Evolutionary conservation across 1,140 invertebrate genomes (phyloP), one percentile per base, ranked within the genome.

Genomic region (Diachasma alloeum): DNA sequence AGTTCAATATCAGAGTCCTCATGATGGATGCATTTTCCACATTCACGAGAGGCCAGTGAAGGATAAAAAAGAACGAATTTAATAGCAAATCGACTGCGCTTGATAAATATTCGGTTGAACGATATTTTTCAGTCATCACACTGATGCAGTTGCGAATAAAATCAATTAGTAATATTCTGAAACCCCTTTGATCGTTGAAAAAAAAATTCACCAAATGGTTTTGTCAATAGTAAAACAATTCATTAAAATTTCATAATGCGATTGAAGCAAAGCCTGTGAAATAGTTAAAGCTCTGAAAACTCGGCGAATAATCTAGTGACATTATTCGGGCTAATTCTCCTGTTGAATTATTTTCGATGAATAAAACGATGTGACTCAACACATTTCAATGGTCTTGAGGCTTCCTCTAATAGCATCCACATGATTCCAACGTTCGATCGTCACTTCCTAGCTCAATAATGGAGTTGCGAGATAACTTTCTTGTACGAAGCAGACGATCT

Each of bases 201-300:
- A 11, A 63, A 31, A 11, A 6, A 15, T 63, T n/a, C 24, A 63
- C 59, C 59, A 63, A 15, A 26, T 63, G 59, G 24, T 63, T 26
- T 63, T 63, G 59, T 63, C 59, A 63, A 63, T 63, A 26, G 22
- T 63, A 63, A 63, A 19, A 63, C 8, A 63, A 63, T 63, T 63
- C 11, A 26, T 31, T 63, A 63, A 63, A 63, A 63, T 63, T 63
- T 31, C 0, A 63, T 8, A 26, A 11, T 63, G 22, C 11, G 13
- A 11, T 17, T 19, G 19, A 63, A 26, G 19, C 59, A 24, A 63
- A 63, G 59, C 59, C 59, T 63, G 24, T 63, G 59, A 26, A 63
- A 31, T 2, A 26, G 15, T 63, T 26, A 26, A 63, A 63, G 59
- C 59, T 63, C 19, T 26, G 19, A 63, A 63, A 63, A 63, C 19